These are phyloP conservation scores for Solea solea DNA, from an alignment of 2,113 vertebrate species.

Conservation along the genomic window DNA sequence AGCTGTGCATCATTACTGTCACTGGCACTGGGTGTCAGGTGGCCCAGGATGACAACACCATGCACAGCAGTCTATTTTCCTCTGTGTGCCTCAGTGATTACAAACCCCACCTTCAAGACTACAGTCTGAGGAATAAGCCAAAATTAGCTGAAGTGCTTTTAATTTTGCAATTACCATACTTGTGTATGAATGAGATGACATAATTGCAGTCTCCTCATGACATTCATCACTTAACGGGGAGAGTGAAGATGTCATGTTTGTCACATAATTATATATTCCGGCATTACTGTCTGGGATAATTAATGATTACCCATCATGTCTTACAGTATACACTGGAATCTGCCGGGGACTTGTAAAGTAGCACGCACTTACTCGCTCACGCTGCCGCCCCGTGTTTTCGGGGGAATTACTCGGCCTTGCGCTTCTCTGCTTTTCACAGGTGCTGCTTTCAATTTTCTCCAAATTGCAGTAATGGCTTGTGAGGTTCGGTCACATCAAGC, in stretches of 20 bases:
- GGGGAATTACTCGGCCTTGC: slow-evolving; percentile 44
- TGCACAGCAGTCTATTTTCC: slow-evolving; percentile 34
- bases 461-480: slow-evolving; percentile 62
- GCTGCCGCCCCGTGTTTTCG: slow-evolving; percentile 26
- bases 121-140: slow-evolving; percentile 47
- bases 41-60: slow-evolving; percentile 18
- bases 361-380: slow-evolving; percentile 18
- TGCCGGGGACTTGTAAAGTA: slow-evolving; percentile 56
- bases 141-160: slow-evolving; percentile 68
- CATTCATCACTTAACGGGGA: slow-evolving; percentile 72
- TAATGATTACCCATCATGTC: slow-evolving; percentile 75
- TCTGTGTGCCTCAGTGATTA: slow-evolving; percentile 47
- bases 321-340: slow-evolving; percentile 72
- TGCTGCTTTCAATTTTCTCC: slow-evolving; percentile 55
- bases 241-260: slow-evolving; percentile 75
- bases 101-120: slow-evolving; percentile 39
- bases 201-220: slow-evolving; percentile 78
- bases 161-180: slow-evolving; percentile 62
- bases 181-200: slow-evolving; percentile 64
- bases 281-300: slow-evolving; percentile 75
- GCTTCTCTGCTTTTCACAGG: slow-evolving; percentile 51
- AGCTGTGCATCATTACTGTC: slow-evolving; percentile 33
- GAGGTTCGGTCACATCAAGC: slow-evolving; percentile 51
- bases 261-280: slow-evolving; percentile 79
- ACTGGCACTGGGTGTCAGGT: slow-evolving; percentile 7